Evolutionary conservation across 2,113 vertebrate genomes (phyloP), one percentile per base, ranked within the genome.

Genomic region (Engraulis encrasicolus): DNA sequence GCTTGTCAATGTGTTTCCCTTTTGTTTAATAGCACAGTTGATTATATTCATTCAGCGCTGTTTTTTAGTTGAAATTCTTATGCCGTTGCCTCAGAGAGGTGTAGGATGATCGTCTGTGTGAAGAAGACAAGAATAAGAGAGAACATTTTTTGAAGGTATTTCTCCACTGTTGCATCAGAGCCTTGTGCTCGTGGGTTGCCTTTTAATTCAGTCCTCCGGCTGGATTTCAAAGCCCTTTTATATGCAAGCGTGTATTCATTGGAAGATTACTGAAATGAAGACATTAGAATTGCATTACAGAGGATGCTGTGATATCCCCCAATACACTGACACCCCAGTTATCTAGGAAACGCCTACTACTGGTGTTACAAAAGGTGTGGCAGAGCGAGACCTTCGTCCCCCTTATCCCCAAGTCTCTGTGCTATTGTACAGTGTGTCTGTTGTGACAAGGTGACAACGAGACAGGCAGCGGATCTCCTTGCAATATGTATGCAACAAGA

Each of bases 311-410:
- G 23, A 74, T 36, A 74, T 12, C 66, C 66, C n/a, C 17, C 27
- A 9, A 6, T 66, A n/a, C 27, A 74, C 11, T 5, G 14, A 74
- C 27, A 74, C 23, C 31, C 0, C 1, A 74, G 31, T 31, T 34
- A 71, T 66, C 58, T 61, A 61, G 58, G 23, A 27, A 66, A 27
- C 14, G 12, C 23, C 58, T 66, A n/a, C 58, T 12, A 9, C n/a
- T 66, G n/a, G 23, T 6, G 58, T 66, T 66, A 23, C 5, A 23
- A 79, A 82, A 82, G 82, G 52, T 81, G 82, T 78, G 50, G 81
- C 61, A 23, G 18, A 79, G 36, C 27, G 15, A 77, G 58, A 50
- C 83, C 14, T n/a, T 37, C 17, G n/a, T 19, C 40, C 4, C n/a
- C 17, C 14, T 48, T 18, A 80, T 74, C n/a, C n/a, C n/a, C 66